Evolutionary conservation across 2,888 invertebrate species (phyloP).

Genomic region (Mayetiola destructor): DNA sequence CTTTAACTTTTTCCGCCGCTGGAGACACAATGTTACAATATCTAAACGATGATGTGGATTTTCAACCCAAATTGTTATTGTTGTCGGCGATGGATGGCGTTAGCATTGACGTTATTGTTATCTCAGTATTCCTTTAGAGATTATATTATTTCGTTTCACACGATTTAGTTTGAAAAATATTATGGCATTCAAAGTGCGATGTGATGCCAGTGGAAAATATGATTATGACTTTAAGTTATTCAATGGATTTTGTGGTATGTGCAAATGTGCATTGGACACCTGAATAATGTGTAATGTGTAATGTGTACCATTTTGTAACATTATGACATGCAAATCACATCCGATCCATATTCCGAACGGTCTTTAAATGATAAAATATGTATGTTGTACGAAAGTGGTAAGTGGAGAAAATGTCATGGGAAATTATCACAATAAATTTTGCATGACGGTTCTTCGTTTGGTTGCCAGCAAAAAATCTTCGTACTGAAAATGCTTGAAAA

Average conservation of each 20-base stretch:
- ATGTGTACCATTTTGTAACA: slow-evolving; percentile 6
- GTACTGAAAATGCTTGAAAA: too few species aligned
- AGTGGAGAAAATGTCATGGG: too few species aligned
- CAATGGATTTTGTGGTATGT: too few species aligned
- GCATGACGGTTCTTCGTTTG: too few species aligned
- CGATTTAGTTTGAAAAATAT: slow-evolving; percentile 4
- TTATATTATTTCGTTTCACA: not conserved
- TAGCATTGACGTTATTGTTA: not conserved
- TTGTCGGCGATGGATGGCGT: too few species aligned
- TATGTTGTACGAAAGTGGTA: not conserved
- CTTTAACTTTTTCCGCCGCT: not conserved
- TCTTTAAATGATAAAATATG: slow-evolving; percentile 6
- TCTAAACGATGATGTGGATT: too few species aligned
- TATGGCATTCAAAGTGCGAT: not conserved
- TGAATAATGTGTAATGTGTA: too few species aligned
- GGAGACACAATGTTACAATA: too few species aligned
- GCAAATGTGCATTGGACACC: not conserved
- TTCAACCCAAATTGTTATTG: too few species aligned
- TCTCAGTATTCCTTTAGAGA: not conserved
- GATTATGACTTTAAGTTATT: not conserved
- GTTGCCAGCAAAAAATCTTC: too few species aligned
- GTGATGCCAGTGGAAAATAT: not conserved
- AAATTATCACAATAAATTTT: too few species aligned
- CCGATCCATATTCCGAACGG: not conserved
- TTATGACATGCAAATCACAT: slow-evolving; percentile 10